Percentiles rank a stretch among this genome's conserved stretches.
These are phyloP conservation scores for Diphyllodes magnificus DNA, from an alignment of 2,113 vertebrate species.

Conservation along the genomic window DNA sequence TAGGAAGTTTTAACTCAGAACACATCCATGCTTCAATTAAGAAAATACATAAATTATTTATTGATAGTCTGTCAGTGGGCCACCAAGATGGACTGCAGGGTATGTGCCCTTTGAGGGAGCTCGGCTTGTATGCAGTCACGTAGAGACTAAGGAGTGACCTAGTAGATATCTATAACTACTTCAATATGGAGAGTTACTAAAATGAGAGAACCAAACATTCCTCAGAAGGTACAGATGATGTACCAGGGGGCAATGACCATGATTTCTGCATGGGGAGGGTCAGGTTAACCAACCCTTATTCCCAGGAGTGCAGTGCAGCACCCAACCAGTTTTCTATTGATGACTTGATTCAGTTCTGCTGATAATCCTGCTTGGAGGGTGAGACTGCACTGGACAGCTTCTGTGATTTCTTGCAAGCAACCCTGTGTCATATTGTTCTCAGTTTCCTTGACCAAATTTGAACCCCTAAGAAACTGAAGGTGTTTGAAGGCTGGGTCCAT, in stretches of 20 bases:
- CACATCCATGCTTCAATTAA: not conserved
- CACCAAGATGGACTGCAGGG: not conserved
- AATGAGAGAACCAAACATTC: not conserved
- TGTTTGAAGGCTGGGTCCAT: not conserved
- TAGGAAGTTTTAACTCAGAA: not conserved
- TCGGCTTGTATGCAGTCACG: not conserved
- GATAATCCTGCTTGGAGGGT: not conserved
- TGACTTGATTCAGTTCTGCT: not conserved
- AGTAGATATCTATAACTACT: not conserved
- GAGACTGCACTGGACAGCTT: not conserved
- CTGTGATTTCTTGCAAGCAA: not conserved
- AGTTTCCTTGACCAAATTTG: not conserved
- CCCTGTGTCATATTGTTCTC: not conserved
- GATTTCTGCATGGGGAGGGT: not conserved
- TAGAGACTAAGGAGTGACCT: not conserved
- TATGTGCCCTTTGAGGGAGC: not conserved
- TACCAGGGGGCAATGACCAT: not conserved
- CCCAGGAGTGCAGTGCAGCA: not conserved
- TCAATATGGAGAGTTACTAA: not conserved
- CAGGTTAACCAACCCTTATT: not conserved
- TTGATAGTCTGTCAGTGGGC: not conserved
- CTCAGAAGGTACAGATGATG: not conserved
- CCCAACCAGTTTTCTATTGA: not conserved
- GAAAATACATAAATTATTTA: not conserved
- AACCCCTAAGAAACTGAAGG: not conserved